phyloP scores from a whole-genome alignment of 2,888 invertebrate genomes.

The Amphimallon solstitiale region DNA sequence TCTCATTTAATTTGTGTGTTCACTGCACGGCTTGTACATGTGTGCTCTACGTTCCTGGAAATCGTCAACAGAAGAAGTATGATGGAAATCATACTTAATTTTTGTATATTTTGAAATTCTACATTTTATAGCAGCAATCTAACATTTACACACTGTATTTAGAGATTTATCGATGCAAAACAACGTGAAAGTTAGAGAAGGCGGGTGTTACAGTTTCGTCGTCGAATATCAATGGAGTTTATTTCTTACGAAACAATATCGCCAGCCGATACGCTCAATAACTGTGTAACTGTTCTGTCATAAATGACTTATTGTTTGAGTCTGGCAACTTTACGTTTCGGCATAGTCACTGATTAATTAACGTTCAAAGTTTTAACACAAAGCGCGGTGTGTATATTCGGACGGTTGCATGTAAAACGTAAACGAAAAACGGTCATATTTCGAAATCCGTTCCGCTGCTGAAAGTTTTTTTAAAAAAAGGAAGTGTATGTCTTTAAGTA shows the following conservation, averaged over 20 bases:
- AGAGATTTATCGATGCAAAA: constrained; percentile 3
- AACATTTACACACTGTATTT: neutral
- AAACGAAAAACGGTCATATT: neutral
- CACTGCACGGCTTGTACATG: no score
- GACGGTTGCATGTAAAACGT: constrained; percentile 18
- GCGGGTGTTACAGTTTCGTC: constrained; percentile 6
- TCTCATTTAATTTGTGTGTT: no score
- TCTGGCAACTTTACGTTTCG: constrained; percentile 34
- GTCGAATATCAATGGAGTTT: constrained; percentile 8
- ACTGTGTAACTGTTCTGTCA: constrained; percentile 31
- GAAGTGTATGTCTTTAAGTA: constrained; percentile 29
- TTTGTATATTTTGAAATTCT: no score
- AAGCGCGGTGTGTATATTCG: constrained; percentile 13
- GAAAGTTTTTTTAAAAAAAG: constrained; percentile 1
- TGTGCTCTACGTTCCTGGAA: no score
- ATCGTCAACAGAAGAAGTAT: no score
- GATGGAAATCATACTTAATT: no score
- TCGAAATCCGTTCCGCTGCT: neutral
- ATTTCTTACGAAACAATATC: constrained; percentile 19
- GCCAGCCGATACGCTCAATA: constrained; percentile 28
- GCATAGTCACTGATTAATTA: constrained; percentile 37
- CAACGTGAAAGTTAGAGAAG: neutral
- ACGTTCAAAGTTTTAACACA: constrained; percentile 37
- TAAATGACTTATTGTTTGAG: constrained; percentile 36
- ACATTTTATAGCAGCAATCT: no score